Base-by-base conservation (phyloP, 2,797 vertebrate genomes). In the Coregonus ussuriensis region DNA sequence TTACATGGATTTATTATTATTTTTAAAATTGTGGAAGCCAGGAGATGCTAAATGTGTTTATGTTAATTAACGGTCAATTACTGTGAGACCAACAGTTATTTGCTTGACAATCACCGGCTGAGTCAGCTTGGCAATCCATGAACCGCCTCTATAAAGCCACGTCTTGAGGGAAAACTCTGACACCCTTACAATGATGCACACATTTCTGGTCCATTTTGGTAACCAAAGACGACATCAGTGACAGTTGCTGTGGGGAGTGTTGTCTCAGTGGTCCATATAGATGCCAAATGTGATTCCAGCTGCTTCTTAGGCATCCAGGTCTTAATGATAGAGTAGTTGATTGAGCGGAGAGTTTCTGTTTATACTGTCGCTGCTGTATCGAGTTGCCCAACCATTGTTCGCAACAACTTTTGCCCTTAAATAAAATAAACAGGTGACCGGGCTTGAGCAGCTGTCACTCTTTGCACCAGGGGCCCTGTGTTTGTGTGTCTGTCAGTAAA, bases 371-470 rank as follows among this genome's bases (percentile, higher is more conserved):
- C 74, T 83, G 86, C 84, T 4, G 82, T 83, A 90, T 94, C 89
- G 0, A 74, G 89, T 95, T 94, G 77, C 91, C 4, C 15, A 31
- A 18, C 87, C 86, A 91, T 94, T 94, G 94, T 93, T 91, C 81
- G 74, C 81, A 88, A 88, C 80, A 83, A 81, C 89, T 81, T 90
- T 88, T 82, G 86, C 85, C 37, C 15, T 83, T 83, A 88, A 88
- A 82, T 82, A 83, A 89, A 92, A 91, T 81, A 88, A 93, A 89
- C 93, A 94, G 94, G 89, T 95, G 93, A 93, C 80, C 85, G 83
- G 88, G 89, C 88, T 91, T 91, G 80, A 37, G 71, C 92, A 93
- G 93, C 89, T 94, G 92, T 85, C 81, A 51, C 78, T 87, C 79
- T 78, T 65, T 31, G 31, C 71, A 66, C 79, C 54, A 29, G 41